A percentile compares a stretch with the other conserved stretches of the same genome.
phyloP scores from a whole-genome alignment of 2,113 vertebrate genomes.

The Dasypus novemcinctus region DNA sequence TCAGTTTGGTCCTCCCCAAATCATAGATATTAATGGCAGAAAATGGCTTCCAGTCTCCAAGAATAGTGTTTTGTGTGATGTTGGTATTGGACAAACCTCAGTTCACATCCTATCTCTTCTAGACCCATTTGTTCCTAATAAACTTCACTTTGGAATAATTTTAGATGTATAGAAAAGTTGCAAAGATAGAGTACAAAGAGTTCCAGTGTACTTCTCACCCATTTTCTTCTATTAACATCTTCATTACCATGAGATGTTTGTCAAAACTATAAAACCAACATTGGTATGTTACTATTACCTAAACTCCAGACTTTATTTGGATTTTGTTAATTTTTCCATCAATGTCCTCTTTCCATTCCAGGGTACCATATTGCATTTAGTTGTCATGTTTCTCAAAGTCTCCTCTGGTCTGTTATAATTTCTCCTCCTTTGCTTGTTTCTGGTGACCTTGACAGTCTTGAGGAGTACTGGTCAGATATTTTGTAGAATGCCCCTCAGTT shows the following conservation, averaged over 20 bases:
- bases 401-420: neutral
- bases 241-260: neutral
- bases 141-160: neutral
- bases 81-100: neutral
- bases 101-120: neutral
- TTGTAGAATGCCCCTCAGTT: neutral
- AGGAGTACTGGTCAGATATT: neutral
- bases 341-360: neutral
- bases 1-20: neutral
- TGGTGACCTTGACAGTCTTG: neutral
- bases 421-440: neutral
- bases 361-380: neutral
- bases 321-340: neutral
- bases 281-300: neutral
- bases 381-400: neutral
- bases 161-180: neutral
- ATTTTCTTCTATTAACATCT: neutral
- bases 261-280: neutral
- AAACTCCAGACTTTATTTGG: neutral
- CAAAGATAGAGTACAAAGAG: no score
- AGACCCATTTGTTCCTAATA: no score
- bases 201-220: rapidly evolving
- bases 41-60: neutral
- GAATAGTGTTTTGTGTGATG: neutral
- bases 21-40: neutral